Evolutionary conservation across 2,797 vertebrate species (phyloP).

Genomic region (Choloepus didactylus): DNA sequence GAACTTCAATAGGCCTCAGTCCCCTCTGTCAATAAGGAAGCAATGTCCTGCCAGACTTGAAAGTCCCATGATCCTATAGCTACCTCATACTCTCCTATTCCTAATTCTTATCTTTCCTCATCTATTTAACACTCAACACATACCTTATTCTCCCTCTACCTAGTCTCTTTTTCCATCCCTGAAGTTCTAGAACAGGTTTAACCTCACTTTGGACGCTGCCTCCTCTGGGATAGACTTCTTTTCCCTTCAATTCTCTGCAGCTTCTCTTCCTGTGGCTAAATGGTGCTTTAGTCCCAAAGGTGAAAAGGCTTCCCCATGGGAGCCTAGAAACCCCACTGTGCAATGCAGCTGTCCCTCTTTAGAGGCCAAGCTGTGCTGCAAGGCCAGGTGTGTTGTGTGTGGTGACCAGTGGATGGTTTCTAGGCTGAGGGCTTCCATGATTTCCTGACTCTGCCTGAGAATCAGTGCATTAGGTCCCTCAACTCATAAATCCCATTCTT

Average conservation of each 20-base stretch:
- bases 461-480: neutral
- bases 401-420: neutral
- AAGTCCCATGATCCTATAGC: neutral
- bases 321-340: neutral
- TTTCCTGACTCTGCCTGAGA: slow-evolving; percentile 13
- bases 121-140: neutral
- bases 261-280: slow-evolving; percentile 19
- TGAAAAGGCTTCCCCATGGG: neutral
- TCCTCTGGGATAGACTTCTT: neutral
- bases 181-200: neutral
- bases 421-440: slow-evolving; percentile 3
- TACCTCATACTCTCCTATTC: neutral
- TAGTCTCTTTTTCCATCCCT: neutral
- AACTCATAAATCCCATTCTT: neutral
- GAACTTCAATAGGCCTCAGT: neutral
- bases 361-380: neutral
- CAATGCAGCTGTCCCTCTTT: neutral
- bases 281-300: neutral
- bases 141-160: neutral
- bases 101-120: neutral
- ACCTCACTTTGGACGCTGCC: neutral
- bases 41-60: neutral
- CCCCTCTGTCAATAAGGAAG: slow-evolving; percentile 36
- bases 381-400: neutral
- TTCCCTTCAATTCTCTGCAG: slow-evolving; percentile 2